Percentiles rank a stretch among this genome's conserved stretches.
Evolutionary conservation across 2,797 vertebrate species (phyloP).

Genomic region (Chrosomus eos): DNA sequence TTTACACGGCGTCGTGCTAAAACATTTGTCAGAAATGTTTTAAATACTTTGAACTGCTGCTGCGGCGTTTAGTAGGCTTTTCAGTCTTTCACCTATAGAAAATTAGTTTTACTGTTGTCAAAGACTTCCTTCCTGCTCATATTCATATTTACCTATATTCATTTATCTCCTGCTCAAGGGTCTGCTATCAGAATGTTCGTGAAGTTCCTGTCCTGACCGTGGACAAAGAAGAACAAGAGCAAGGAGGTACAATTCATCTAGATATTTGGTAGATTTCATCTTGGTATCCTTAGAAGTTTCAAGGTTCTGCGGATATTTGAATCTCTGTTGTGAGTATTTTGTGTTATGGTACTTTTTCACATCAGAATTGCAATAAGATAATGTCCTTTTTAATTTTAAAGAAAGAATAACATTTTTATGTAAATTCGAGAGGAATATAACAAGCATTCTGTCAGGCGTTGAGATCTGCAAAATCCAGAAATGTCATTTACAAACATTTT

Average conservation of each 20-base stretch:
- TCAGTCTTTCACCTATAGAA: constrained; percentile 55
- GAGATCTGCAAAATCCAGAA: constrained; percentile 10
- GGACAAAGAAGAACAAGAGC: constrained; percentile 42
- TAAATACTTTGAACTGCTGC: neutral
- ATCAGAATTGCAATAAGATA: constrained; percentile 30
- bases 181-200: constrained; percentile 38
- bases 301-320: constrained; percentile 45
- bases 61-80: neutral
- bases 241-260: constrained; percentile 32
- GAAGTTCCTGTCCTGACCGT: constrained; percentile 45
- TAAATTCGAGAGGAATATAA: constrained; percentile 14
- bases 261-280: neutral
- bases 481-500: constrained; percentile 10
- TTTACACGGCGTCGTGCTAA: neutral
- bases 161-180: constrained; percentile 27
- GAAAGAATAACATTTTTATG: neutral
- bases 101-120: constrained; percentile 60
- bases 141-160: constrained; percentile 57
- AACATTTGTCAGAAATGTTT: constrained; percentile 30
- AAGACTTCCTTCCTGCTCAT: constrained; percentile 58
- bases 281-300: constrained; percentile 39
- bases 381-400: constrained; percentile 3
- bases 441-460: neutral
- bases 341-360: constrained; percentile 41
- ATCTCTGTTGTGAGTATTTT: constrained; percentile 41